Percentiles rank a stretch among this genome's conserved stretches.
phyloP scores from a whole-genome alignment of 2,888 invertebrate species.

The Argynnis bischoffii region DNA sequence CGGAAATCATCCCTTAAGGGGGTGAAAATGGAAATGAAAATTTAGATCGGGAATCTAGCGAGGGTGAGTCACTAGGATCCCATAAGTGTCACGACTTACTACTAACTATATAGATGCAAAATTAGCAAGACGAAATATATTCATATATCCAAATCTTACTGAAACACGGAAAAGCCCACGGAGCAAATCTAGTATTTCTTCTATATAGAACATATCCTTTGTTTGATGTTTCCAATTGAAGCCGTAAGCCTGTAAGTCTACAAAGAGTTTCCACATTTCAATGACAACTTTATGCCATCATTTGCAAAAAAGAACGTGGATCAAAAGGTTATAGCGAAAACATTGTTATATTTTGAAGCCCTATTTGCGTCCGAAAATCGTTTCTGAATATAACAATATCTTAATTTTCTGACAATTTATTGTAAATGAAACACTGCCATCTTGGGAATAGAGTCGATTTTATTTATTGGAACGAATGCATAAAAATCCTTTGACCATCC shows the following conservation, averaged over 20 bases:
- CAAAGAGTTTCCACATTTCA: conserved; percentile 22
- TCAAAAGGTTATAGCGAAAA: conserved; percentile 33
- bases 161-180: no score
- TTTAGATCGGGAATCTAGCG: no score
- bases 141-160: no score
- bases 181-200: neutral
- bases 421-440: neutral
- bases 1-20: no score
- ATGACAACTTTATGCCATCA: conserved; percentile 29
- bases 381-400: conserved; percentile 23
- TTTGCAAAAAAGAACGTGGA: conserved; percentile 30
- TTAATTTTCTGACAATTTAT: conserved; percentile 3
- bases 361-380: conserved; percentile 26
- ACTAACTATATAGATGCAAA: no score
- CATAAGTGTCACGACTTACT: no score
- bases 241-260: conserved; percentile 22
- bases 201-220: conserved; percentile 7
- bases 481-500: conserved; percentile 24
- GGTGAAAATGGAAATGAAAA: no score
- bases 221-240: conserved; percentile 29
- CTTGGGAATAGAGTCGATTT: neutral
- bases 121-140: no score
- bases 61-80: no score
- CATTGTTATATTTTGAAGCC: conserved; percentile 36
- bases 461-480: neutral